Percentiles rank a stretch among this genome's conserved stretches.
Conservation (phyloP, 1,140 invertebrate species). For the Leptopilina boulardi region DNA sequence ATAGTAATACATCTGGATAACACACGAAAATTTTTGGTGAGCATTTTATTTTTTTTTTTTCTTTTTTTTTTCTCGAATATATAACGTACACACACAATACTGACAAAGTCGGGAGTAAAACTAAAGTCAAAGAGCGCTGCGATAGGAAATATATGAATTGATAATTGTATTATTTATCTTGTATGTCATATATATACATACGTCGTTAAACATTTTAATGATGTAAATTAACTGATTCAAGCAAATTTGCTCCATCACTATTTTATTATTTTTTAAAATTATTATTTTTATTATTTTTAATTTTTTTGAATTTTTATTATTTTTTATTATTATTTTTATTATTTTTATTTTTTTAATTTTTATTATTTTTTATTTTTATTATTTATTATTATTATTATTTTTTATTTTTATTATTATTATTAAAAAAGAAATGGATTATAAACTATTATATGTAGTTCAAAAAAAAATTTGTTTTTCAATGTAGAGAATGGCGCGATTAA, state of each 20-base stretch:
- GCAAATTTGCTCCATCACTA: neutral
- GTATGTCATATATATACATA: neutral
- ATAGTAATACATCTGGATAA: neutral
- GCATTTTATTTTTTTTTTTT: neutral
- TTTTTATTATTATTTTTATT: no score
- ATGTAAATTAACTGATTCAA: neutral
- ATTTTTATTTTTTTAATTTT: no score
- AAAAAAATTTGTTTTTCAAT: no score
- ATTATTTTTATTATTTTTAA: no score
- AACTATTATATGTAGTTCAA: no score
- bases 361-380: no score
- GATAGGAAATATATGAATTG: neutral
- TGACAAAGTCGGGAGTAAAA: neutral
- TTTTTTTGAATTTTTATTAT: no score
- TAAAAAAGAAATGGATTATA: no score
- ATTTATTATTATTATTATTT: no score
- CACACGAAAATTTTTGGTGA: neutral
- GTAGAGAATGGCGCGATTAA: no score
- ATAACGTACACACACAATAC: neutral
- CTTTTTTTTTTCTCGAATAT: neutral
- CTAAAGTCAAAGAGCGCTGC: neutral
- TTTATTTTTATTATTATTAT: no score
- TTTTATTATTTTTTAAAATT: neutral
- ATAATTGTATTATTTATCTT: neutral
- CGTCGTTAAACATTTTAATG: neutral